These are phyloP conservation scores for Callimorpha dominula DNA, from an alignment of 2,888 invertebrate species.

Conservation along the genomic window DNA sequence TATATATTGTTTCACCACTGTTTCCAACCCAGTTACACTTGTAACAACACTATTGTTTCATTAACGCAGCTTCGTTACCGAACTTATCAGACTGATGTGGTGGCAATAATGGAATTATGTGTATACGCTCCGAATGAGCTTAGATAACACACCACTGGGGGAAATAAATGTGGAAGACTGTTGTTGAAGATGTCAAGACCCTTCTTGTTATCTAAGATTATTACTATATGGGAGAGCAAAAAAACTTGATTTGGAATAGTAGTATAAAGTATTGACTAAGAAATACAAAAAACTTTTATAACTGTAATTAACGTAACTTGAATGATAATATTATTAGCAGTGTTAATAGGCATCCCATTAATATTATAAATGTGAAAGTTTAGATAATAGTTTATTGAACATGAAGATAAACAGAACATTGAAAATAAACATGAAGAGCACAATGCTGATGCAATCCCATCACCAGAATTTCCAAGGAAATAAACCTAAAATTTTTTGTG, in stretches of 20 bases:
- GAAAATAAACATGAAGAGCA: not conserved
- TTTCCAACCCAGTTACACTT: slow-evolving; percentile 33
- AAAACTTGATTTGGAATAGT: too few relatives aligned
- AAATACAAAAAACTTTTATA: not conserved
- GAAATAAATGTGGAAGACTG: too few relatives aligned
- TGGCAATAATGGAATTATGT: slow-evolving; percentile 31
- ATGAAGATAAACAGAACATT: too few relatives aligned
- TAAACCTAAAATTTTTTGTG: too few relatives aligned
- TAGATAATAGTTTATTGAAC: too few relatives aligned
- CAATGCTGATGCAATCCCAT: too few relatives aligned
- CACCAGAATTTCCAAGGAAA: too few relatives aligned
- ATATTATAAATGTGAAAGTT: too few relatives aligned
- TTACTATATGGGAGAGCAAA: too few relatives aligned
- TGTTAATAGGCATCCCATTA: too few relatives aligned
- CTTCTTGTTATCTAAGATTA: too few relatives aligned
- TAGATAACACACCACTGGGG: slow-evolving; percentile 16
- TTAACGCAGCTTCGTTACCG: slow-evolving; percentile 35
- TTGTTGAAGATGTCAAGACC: not conserved
- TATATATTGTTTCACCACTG: slow-evolving; percentile 30
- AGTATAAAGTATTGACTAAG: not conserved
- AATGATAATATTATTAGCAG: too few relatives aligned
- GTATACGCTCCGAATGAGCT: slow-evolving; percentile 26
- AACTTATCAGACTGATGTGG: slow-evolving; percentile 29
- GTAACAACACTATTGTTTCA: slow-evolving; percentile 43
- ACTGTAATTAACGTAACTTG: not conserved